phyloP scores from a whole-genome alignment of 2,113 vertebrate species.

The Rhodinocichla rosea region DNA sequence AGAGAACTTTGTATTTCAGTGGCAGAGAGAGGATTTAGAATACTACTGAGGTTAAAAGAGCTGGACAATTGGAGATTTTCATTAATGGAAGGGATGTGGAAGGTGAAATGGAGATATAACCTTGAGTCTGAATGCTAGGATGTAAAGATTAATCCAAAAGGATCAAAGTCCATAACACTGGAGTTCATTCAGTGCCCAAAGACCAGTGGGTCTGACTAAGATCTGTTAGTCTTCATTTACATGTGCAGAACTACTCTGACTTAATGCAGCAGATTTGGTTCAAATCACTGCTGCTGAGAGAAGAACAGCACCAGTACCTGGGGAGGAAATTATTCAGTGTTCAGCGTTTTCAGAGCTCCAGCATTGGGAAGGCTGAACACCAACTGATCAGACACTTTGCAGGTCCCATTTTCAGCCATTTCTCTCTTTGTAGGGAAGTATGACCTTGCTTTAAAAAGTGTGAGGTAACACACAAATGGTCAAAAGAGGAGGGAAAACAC shows the following conservation, averaged over 20 bases:
- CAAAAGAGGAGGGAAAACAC: background rate
- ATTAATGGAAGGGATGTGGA: background rate
- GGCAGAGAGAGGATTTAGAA: background rate
- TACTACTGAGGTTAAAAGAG: background rate
- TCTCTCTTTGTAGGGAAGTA: background rate
- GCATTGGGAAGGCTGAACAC: background rate
- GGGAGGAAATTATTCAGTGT: background rate
- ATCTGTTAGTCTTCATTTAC: background rate
- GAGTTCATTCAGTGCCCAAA: background rate
- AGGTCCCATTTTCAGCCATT: background rate
- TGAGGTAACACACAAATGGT: background rate
- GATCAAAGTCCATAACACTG: background rate
- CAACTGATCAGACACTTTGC: background rate
- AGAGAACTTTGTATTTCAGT: background rate
- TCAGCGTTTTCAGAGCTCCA: background rate
- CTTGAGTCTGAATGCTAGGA: background rate
- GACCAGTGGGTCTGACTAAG: background rate
- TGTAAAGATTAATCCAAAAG: background rate
- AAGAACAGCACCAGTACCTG: background rate
- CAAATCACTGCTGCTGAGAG: background rate
- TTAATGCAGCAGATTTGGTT: background rate
- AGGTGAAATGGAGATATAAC: background rate
- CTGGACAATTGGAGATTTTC: background rate
- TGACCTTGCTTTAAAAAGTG: background rate
- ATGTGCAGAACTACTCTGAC: background rate